Base-by-base conservation (phyloP, 2,113 vertebrate species). In the Lipophrys pholis region DNA sequence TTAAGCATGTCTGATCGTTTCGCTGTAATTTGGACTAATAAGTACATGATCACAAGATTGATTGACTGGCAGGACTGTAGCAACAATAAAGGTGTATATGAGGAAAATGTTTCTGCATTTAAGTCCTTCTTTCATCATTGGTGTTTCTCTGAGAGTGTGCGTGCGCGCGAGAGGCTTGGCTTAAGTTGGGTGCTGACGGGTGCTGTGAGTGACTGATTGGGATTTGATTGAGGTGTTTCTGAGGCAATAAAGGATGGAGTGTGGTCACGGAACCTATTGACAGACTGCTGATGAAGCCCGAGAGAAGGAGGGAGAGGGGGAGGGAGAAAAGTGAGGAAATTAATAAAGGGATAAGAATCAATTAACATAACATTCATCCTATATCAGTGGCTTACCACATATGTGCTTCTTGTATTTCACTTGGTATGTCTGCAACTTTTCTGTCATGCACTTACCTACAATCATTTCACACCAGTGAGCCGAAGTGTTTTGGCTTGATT, bases 161-260 rank as follows among this genome's bases (percentile, higher is more conserved):
- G 49, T 69, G 54, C 71, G 51, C 78, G 54, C 64, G 61, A 30
- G 8, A 46, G 45, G 36, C 67, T 39, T 54, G 16, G 72, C 64
- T 51, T 53, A 65, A 67, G 62, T 73, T 76, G 74, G 76, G 64
- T 83, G 82, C 73, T 81, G 87, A 89, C 86, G 82, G 76, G 79
- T 17, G 41, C 69, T 58, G 69, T 83, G 82, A 87, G 68, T 91
- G 93, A 93, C 87, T 92, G 92, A 93, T 92, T 92, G 87, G 82
- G 81, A 88, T 92, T 89, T 93, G 92, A 93, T 93, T 90, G 92
- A 93, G 91, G 92, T 82, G 80, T 91, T 94, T 90, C 85, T 67
- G 84, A 86, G 84, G 90, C 72, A 78, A 89, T 91, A 93, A 93
- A 84, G 70, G 90, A 92, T 92, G 42, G 71, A 91, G 91, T 68